These are phyloP conservation scores for Lochmaea capreae DNA, from an alignment of 2,888 invertebrate genomes.

Conservation along the genomic window DNA sequence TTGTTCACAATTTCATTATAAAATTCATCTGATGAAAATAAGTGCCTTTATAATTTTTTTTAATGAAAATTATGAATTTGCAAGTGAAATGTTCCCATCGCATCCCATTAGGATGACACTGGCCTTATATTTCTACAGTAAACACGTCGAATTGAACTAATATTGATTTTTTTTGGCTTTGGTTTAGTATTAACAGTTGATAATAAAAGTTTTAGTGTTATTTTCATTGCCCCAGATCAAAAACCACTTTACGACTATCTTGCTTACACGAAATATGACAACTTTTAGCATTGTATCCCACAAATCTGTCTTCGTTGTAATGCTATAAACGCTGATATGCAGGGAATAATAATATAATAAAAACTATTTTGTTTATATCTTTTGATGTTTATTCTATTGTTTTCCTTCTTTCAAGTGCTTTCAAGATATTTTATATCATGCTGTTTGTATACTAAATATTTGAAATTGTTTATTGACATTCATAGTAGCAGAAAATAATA, in stretches of 20 bases:
- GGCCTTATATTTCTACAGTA: constrained; percentile 39
- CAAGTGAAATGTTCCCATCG: constrained; percentile 9
- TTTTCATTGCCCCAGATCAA: constrained; percentile 43
- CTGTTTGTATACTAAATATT: neutral
- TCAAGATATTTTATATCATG: neutral
- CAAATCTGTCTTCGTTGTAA: constrained; percentile 7
- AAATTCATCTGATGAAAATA: no score
- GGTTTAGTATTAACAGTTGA: constrained; percentile 43
- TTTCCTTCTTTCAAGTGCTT: neutral
- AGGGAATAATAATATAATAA: neutral
- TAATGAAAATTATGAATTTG: no score
- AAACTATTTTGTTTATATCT: constrained; percentile 1
- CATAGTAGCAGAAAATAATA: neutral
- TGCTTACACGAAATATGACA: constrained; percentile 42
- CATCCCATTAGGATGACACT: neutral
- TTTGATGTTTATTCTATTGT: neutral
- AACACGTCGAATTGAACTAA: constrained; percentile 47
- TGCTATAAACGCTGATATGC: neutral
- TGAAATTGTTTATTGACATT: neutral
- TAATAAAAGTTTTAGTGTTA: constrained; percentile 47
- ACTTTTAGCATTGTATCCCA: constrained; percentile 14
- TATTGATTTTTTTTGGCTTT: constrained; percentile 45
- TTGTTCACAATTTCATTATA: no score
- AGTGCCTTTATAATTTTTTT: no score
- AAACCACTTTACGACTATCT: constrained; percentile 42